These are phyloP conservation scores for Pseudopleuronectes americanus DNA, from an alignment of 2,797 vertebrate genomes.

Conservation along the genomic window DNA sequence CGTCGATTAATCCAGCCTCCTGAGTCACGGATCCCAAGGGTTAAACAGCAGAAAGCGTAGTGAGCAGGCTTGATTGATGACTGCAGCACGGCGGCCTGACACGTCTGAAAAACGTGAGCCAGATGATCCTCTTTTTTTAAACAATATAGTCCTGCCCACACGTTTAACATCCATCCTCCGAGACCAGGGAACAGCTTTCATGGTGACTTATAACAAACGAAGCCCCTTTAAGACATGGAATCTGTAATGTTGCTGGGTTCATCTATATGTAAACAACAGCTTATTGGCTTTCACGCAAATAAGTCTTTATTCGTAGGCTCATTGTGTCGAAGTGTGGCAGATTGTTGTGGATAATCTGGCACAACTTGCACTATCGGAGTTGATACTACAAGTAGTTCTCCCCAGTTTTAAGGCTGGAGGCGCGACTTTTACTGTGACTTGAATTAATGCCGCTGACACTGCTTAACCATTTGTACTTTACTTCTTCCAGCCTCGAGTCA, in stretches of 20 bases:
- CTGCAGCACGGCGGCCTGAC: conserved; percentile 60
- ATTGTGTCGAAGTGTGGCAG: conserved; percentile 39
- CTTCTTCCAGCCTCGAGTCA: conserved; percentile 69
- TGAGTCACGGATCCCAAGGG: conserved; percentile 70
- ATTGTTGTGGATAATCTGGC: conserved; percentile 23
- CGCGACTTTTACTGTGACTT: conserved; percentile 12
- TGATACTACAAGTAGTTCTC: conserved; percentile 13
- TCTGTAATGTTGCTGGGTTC: conserved; percentile 46
- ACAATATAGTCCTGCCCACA: conserved; percentile 66
- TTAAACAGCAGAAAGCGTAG: conserved; percentile 68
- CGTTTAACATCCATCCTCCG: conserved; percentile 65
- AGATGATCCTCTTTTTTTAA: conserved; percentile 68
- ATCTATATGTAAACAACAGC: conserved; percentile 50
- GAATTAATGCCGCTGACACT: conserved; percentile 25
- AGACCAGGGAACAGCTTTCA: conserved; percentile 58
- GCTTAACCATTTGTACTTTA: conserved; percentile 38
- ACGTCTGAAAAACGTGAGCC: conserved; percentile 75
- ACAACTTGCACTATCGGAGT: conserved; percentile 8
- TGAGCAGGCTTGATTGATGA: conserved; percentile 72
- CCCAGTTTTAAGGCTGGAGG: neutral
- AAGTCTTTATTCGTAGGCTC: conserved; percentile 40
- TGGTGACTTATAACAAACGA: conserved; percentile 65
- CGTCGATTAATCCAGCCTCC: conserved; percentile 71
- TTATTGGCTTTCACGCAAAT: conserved; percentile 29
- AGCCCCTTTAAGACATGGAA: conserved; percentile 47